Conservation (phyloP, 2,888 invertebrate genomes). For the Pachymerium ferrugineum region DNA sequence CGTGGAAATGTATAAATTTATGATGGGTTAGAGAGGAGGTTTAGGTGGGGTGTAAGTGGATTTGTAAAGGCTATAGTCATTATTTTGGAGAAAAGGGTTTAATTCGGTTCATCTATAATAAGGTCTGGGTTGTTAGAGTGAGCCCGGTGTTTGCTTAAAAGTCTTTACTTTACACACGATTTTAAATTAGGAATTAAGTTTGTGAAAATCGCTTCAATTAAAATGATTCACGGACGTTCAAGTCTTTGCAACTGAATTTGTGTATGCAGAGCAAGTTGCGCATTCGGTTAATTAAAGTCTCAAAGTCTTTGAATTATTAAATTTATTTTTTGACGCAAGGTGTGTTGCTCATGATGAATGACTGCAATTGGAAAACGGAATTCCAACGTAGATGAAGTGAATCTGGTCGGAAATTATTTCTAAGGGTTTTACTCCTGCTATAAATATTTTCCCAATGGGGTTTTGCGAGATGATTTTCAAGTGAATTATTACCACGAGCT, state of each 20-base stretch:
- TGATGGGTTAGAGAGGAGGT: not conserved
- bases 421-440: not conserved
- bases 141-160: not conserved
- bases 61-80: conserved; percentile 18
- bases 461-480: not conserved
- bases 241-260: not conserved
- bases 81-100: conserved; percentile 16
- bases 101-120: too few species aligned
- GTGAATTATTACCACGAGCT: not conserved
- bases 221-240: conserved; percentile 27
- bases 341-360: not conserved
- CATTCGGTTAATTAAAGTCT: conserved; percentile 23
- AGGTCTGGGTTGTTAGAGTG: not conserved
- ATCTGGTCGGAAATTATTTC: conserved; percentile 14
- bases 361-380: conserved; percentile 7
- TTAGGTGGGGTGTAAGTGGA: not conserved
- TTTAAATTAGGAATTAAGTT: conserved; percentile 24
- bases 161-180: conserved; percentile 11
- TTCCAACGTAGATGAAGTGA: not conserved
- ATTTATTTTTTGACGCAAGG: conserved; percentile 24
- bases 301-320: conserved; percentile 27
- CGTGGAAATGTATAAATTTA: conserved; percentile 16
- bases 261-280: conserved; percentile 22
- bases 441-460: conserved; percentile 10
- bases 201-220: conserved; percentile 23